A percentile compares a stretch with the other conserved stretches of the same genome.
Evolutionary conservation across 2,888 invertebrate genomes (phyloP).

Genomic region (Hydropsyche betteni): DNA sequence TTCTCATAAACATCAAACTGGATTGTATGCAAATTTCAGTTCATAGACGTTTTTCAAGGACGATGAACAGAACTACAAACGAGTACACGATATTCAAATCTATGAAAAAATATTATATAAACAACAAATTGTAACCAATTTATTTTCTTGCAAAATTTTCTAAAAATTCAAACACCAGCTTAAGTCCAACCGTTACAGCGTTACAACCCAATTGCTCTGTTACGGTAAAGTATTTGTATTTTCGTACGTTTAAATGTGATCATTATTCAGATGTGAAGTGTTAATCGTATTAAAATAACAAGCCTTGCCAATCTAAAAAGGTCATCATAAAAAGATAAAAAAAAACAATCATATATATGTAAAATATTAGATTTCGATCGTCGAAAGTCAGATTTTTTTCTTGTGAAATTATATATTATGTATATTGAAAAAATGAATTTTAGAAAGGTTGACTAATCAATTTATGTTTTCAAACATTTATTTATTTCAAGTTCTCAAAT

Average conservation of each 20-base stretch:
- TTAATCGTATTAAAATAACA: conserved; percentile 27
- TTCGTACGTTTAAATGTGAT: conserved; percentile 34
- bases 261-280: conserved; percentile 30
- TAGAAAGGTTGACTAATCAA: too few relatives aligned
- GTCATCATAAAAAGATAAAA: too few relatives aligned
- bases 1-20: conserved; percentile 8
- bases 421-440: too few relatives aligned
- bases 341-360: too few relatives aligned
- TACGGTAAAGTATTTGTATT: conserved; percentile 38
- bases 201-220: conserved; percentile 37
- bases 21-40: conserved; percentile 23
- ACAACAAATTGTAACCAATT: too few relatives aligned
- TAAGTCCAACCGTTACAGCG: conserved; percentile 31
- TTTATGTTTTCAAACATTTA: too few relatives aligned
- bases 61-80: not conserved
- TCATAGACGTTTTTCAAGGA: not conserved
- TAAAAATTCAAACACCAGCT: not conserved
- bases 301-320: too few relatives aligned
- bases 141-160: conserved; percentile 15
- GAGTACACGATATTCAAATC: not conserved
- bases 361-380: too few relatives aligned
- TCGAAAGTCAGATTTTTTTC: too few relatives aligned
- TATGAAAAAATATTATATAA: too few relatives aligned
- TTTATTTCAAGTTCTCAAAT: too few relatives aligned
- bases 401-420: too few relatives aligned